Percentiles rank a stretch among this genome's conserved stretches.
These are phyloP conservation scores for Gandaritis pyraliata DNA, from an alignment of 2,888 invertebrate genomes.

Conservation along the genomic window DNA sequence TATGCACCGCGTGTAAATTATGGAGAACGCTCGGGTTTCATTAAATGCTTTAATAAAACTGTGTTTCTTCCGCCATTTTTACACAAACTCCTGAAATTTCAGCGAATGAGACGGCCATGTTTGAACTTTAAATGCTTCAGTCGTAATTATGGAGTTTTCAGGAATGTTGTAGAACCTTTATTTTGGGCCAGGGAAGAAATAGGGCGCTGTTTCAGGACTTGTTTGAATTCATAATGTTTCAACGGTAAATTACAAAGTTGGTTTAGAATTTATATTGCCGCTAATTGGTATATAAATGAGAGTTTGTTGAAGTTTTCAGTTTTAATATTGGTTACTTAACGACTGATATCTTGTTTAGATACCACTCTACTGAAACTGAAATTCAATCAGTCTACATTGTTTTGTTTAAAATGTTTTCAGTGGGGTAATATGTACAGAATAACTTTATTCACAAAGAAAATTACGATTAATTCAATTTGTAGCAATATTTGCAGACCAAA, in stretches of 20 bases:
- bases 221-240: constrained; percentile 11
- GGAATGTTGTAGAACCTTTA: constrained; percentile 20
- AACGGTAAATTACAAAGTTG: constrained; percentile 14
- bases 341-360: background rate
- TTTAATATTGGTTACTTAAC: constrained; percentile 2
- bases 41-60: constrained; percentile 67
- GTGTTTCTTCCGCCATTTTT: constrained; percentile 40
- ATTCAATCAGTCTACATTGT: too few species aligned
- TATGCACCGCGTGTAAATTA: constrained; percentile 61
- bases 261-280: constrained; percentile 3
- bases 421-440: too few species aligned
- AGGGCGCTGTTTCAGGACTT: constrained; percentile 2
- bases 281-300: constrained; percentile 13
- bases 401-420: too few species aligned
- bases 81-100: constrained; percentile 26
- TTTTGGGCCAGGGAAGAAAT: constrained; percentile 14
- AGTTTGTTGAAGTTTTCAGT: constrained; percentile 2
- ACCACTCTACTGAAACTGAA: too few species aligned
- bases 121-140: constrained; percentile 29
- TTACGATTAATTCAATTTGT: too few species aligned
- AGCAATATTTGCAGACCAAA: background rate
- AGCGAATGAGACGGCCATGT: constrained; percentile 29
- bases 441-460: too few species aligned
- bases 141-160: constrained; percentile 30
- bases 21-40: constrained; percentile 59